A percentile compares a stretch with the other conserved stretches of the same genome.
phyloP scores from a whole-genome alignment of 2,797 vertebrate species.

The Pagetopsis macropterus region DNA sequence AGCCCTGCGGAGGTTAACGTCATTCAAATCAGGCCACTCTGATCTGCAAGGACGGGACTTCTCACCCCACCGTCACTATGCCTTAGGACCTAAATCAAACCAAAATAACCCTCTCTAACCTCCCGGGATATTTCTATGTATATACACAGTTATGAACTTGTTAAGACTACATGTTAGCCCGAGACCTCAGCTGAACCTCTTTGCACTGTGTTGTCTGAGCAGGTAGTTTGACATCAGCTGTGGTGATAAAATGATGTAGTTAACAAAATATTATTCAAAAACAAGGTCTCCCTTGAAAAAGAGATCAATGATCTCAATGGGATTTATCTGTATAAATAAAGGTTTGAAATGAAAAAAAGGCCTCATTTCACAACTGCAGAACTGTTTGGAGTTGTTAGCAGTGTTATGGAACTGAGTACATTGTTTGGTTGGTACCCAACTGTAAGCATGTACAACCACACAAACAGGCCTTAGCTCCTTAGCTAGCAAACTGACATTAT shows the following conservation, averaged over 20 bases:
- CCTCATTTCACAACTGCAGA: constrained; percentile 30
- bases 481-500: constrained; percentile 51
- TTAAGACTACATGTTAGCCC: constrained; percentile 12
- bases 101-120: constrained; percentile 62
- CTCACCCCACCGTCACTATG: constrained; percentile 42
- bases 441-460: constrained; percentile 39
- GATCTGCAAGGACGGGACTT: constrained; percentile 51
- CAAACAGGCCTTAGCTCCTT: constrained; percentile 53
- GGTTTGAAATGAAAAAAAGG: not conserved
- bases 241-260: constrained; percentile 50
- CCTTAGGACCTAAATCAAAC: constrained; percentile 58
- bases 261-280: constrained; percentile 21
- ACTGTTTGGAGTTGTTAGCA: constrained; percentile 26
- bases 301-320: too few species aligned
- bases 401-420: constrained; percentile 13
- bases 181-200: constrained; percentile 24
- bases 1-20: constrained; percentile 78
- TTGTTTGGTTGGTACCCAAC: constrained; percentile 65
- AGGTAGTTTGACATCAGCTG: constrained; percentile 40
- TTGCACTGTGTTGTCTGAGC: constrained; percentile 31
- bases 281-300: too few species aligned
- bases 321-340: too few species aligned
- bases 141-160: constrained; percentile 22
- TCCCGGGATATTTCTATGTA: constrained; percentile 37
- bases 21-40: constrained; percentile 90